phyloP scores from a whole-genome alignment of 2,888 invertebrate genomes.

The Calliphora vomitoria region DNA sequence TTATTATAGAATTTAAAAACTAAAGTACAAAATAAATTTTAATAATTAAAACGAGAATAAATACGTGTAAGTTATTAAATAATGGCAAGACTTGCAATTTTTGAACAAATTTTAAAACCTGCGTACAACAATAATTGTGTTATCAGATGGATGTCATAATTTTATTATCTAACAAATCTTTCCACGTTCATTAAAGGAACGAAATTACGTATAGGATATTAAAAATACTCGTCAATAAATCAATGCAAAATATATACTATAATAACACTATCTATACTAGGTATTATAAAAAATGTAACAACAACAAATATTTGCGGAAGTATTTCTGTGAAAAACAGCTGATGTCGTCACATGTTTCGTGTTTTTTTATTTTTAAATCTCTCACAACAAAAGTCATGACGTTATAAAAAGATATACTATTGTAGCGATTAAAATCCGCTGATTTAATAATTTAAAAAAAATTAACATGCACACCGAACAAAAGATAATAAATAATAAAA shows the following conservation, averaged over 20 bases:
- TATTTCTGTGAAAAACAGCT: not conserved
- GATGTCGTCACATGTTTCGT: constrained; percentile 8
- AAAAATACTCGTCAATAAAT: no score
- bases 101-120: not conserved
- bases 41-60: constrained; percentile 1
- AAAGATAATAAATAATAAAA: no score
- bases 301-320: no score
- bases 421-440: not conserved
- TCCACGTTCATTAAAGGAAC: no score
- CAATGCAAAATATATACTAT: not conserved
- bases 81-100: constrained; percentile 45
- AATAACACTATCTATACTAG: not conserved
- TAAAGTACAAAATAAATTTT: constrained; percentile 16
- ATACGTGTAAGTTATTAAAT: not conserved
- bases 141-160: constrained; percentile 17
- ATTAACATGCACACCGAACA: no score
- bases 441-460: no score
- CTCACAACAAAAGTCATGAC: no score
- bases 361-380: not conserved
- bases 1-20: constrained; percentile 2
- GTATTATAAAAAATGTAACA: not conserved
- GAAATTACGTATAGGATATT: not conserved
- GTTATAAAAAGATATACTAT: not conserved
- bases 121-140: not conserved
- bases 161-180: constrained; percentile 44